Evolutionary conservation across 2,797 vertebrate species (phyloP), one percentile per base, ranked within the genome.

Genomic region (Clamator glandarius): DNA sequence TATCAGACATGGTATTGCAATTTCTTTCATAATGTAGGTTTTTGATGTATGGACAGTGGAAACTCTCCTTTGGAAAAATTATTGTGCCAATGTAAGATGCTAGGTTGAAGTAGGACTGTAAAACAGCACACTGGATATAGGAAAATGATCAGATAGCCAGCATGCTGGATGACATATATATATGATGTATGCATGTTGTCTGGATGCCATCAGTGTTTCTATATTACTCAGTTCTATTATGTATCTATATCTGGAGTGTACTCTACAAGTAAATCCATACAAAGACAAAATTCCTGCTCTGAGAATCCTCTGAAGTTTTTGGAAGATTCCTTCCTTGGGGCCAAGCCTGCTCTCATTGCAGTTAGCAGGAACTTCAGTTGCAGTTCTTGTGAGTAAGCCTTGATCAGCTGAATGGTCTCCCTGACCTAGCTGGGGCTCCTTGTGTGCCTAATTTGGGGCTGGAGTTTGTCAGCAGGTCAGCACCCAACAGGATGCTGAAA

Each of bases 321-420:
- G 67, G 66, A 73, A 55, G 36, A 42, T 15, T 31, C 36, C 36
- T 64, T 93, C 36, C 87, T 93, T 83, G 19, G 76, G 87, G 76
- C 57, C 73, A 72, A 75, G 81, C 2, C 64, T 59, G 46, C 62
- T 88, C 62, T 89, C 69, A 26, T 6, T 70, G 67, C 74, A 95
- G 74, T 84, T 66, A 84, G 64, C 82, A 39, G 42, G 7, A 88
- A 42, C 14, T 70, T 29, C 18, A 21, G 50, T 12, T 19, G 63
- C 51, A 36, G 67, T 29, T 69, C 58, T 59, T 44, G 26, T 85
- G 61, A 3, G 0, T 59, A 81, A 93, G 50, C 68, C 89, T 69
- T 31, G 73, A 79, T 84, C 73, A 42, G 88, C 39, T 25, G 25
- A 80, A 50, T 48, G 36, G 29, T 35, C 29, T 69, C 59, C 52